Percentiles rank a stretch among this genome's conserved stretches.
Conservation (phyloP, 2,888 invertebrate species). For the Teleiodes luculella region DNA sequence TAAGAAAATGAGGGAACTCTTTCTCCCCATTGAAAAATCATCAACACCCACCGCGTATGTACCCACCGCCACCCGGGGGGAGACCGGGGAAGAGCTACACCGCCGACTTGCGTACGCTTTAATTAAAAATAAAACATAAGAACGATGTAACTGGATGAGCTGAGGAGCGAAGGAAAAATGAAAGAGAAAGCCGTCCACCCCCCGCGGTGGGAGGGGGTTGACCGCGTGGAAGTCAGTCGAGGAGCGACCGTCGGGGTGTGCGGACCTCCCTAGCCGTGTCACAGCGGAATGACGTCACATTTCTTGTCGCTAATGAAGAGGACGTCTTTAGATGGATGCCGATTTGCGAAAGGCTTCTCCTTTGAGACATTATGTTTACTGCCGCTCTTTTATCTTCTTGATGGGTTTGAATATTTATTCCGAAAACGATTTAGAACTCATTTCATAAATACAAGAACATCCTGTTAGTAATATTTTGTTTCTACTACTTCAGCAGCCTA, state of each 20-base stretch:
- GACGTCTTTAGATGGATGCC: slow-evolving; percentile 63
- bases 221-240: slow-evolving; percentile 70
- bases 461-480: too few species aligned
- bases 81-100: slow-evolving; percentile 65
- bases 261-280: slow-evolving; percentile 67
- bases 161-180: slow-evolving; percentile 79
- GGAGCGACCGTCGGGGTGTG: slow-evolving; percentile 63
- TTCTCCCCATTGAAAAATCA: slow-evolving; percentile 80
- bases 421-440: not conserved
- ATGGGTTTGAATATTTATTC: not conserved
- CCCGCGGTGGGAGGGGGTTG: slow-evolving; percentile 49
- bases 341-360: slow-evolving; percentile 35
- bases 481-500: too few species aligned
- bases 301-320: slow-evolving; percentile 78
- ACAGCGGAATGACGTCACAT: slow-evolving; percentile 76
- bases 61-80: slow-evolving; percentile 55
- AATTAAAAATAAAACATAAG: slow-evolving; percentile 80
- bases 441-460: too few species aligned
- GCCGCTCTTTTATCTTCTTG: not conserved
- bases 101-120: slow-evolving; percentile 79
- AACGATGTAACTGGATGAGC: slow-evolving; percentile 80
- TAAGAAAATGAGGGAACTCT: slow-evolving; percentile 80
- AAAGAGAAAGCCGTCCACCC: slow-evolving; percentile 77
- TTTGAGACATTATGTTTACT: not conserved
- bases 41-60: slow-evolving; percentile 77